A percentile compares a stretch with the other conserved stretches of the same genome.
Evolutionary conservation across 1,140 invertebrate species (phyloP).

Genomic region (Aradophagus sp.): DNA sequence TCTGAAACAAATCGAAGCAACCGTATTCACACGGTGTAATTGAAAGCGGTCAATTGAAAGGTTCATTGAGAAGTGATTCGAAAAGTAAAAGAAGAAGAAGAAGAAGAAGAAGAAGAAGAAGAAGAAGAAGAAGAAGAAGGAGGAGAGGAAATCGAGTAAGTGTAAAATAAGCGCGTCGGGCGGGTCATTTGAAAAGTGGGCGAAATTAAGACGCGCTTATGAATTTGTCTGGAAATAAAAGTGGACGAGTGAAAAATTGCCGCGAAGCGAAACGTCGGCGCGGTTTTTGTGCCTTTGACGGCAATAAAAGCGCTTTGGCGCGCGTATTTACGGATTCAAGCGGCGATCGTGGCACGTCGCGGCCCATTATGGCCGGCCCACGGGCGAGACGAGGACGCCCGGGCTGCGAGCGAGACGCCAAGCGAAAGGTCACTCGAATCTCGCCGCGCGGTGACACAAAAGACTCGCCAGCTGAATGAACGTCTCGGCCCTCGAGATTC

Average conservation of each 20-base stretch:
- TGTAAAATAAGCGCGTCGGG: too few species aligned
- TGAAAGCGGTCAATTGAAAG: too few species aligned
- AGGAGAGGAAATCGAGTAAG: too few species aligned
- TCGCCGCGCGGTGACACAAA: constrained; percentile 48
- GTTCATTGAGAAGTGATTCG: too few species aligned
- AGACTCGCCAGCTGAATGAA: constrained; percentile 47
- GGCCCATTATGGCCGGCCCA: constrained; percentile 48
- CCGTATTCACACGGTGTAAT: too few species aligned
- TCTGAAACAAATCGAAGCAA: too few species aligned
- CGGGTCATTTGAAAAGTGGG: constrained; percentile 1
- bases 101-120: too few species aligned
- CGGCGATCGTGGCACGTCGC: constrained; percentile 56
- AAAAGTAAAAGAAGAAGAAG: too few species aligned
- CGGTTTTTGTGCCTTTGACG: constrained; percentile 33
- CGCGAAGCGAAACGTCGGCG: constrained; percentile 32
- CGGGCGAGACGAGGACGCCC: constrained; percentile 13
- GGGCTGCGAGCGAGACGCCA: neutral
- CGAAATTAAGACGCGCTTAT: constrained; percentile 12
- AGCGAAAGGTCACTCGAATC: constrained; percentile 30
- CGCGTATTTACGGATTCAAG: constrained; percentile 54
- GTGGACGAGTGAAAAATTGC: constrained; percentile 37
- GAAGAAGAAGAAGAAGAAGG: too few species aligned
- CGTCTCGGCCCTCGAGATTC: constrained; percentile 47
- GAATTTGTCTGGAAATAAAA: constrained; percentile 40
- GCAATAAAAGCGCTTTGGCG: constrained; percentile 50